Evolutionary conservation across 1,140 invertebrate genomes (phyloP).

Genomic region (Phenacoccus solenopsis): DNA sequence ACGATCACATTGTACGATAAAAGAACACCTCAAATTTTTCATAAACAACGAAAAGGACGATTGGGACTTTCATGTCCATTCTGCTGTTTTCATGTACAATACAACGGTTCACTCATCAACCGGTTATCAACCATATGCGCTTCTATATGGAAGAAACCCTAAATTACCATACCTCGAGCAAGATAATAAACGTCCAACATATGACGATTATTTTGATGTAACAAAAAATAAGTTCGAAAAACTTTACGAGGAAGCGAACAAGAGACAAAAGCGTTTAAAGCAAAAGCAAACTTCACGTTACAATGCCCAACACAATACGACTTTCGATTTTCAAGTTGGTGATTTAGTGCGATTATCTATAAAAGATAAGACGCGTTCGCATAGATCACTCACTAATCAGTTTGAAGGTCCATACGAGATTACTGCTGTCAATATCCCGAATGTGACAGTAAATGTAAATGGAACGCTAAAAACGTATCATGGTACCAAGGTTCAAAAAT

Average conservation of each 20-base stretch:
- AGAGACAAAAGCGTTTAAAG: neutral
- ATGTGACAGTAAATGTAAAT: neutral
- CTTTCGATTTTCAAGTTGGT: neutral
- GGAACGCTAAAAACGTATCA: neutral
- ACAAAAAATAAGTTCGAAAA: too few species aligned
- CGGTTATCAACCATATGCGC: too few species aligned
- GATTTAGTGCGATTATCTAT: neutral
- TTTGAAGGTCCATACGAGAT: neutral
- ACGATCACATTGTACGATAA: constrained; percentile 18
- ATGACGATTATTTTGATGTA: neutral
- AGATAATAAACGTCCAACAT: neutral
- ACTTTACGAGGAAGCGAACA: too few species aligned
- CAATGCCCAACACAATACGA: neutral
- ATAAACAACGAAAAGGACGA: constrained; percentile 23
- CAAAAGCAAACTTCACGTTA: too few species aligned
- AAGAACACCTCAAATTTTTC: constrained; percentile 20
- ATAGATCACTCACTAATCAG: neutral
- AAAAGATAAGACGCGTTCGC: neutral
- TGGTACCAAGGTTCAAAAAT: neutral
- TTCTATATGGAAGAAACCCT: too few species aligned
- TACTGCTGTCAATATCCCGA: neutral
- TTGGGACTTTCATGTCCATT: constrained; percentile 26
- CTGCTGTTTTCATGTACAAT: constrained; percentile 20
- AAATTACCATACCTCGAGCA: neutral
- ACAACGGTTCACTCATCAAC: too few species aligned